Base-by-base conservation (phyloP, 1,140 invertebrate genomes). In the Dendrolimus kikuchii region DNA sequence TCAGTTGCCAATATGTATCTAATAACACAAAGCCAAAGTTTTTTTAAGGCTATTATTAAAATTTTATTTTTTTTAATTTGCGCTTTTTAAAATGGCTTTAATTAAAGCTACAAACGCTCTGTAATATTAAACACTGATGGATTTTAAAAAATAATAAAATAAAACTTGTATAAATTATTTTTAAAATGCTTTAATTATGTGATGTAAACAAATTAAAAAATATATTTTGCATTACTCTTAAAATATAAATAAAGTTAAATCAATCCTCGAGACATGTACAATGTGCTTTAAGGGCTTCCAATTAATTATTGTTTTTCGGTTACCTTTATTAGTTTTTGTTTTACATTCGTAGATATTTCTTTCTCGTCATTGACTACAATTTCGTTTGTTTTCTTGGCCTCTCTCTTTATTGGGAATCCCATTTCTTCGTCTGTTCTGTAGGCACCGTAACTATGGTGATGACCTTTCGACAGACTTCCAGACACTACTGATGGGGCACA, bases 401-500 rank as follows among this genome's bases (percentile, higher is more conserved):
- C 77, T 5, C 79, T 60, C 44, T 84, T 84, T 48, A 61, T 75
- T 47, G 73, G 77, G 46, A 70, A 42, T 8, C 58, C 67, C 7
- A 67, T 57, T 37, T 77, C 69, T 5, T 77, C 72, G 10, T 58
- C 66, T 10, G 64, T 60, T 59, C 72, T 74, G 53, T 77, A 85
- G 2, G 71, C 66, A 40, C 59, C 50, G 23, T 69, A 71, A 5
- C 60, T 40, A 5, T 63, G 37, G 4, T 62, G 58, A 5, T 66
- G 62, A 5, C 71, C 51, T 48, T 81, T 81, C 5, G 74, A 69
- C 42, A 86, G 62, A 38, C 68, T 83, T 10, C 82, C 82, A 39
- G 75, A 72, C 6, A 76, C 74, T 7, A 86, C 72, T 7, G 73
- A 74, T 0, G 82, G 82, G 0, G 80, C 79, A 53, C 82, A 86